These are phyloP conservation scores for Xiphophorus hellerii DNA, from an alignment of 2,113 vertebrate genomes.

Conservation along the genomic window DNA sequence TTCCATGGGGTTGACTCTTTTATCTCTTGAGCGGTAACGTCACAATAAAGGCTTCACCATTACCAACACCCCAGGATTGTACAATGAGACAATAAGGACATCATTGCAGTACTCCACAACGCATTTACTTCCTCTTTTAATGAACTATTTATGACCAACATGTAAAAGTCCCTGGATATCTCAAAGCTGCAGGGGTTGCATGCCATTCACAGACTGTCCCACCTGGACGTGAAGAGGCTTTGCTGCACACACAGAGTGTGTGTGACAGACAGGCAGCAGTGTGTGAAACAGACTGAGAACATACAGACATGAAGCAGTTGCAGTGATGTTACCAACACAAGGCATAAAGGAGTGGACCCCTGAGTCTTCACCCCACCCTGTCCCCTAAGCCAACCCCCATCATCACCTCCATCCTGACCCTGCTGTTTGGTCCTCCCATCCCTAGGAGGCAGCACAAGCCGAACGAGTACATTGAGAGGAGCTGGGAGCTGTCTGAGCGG, in stretches of 20 bases:
- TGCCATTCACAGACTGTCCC: conserved; percentile 91
- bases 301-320: conserved; percentile 89
- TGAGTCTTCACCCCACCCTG: conserved; percentile 93
- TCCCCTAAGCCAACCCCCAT: conserved; percentile 82
- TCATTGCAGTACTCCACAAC: conserved; percentile 61
- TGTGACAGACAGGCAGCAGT: conserved; percentile 63
- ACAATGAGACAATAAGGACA: conserved; percentile 63
- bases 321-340: conserved; percentile 99
- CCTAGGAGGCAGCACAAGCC: conserved; percentile 93
- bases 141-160: conserved; percentile 61
- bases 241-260: conserved; percentile 69
- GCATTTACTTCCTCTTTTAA: conserved; percentile 67
- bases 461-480: conserved; percentile 99
- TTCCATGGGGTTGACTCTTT: conserved; percentile 98
- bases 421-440: conserved; percentile 99
- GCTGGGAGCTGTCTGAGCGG: conserved; percentile 98
- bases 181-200: conserved; percentile 90
- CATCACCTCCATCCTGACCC: conserved; percentile 82
- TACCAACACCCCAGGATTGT: conserved; percentile 71
- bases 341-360: conserved; percentile 99
- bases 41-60: conserved; percentile 86
- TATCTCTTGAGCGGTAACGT: conserved; percentile 99
- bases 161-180: conserved; percentile 74
- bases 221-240: conserved; percentile 89
- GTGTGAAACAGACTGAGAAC: conserved; percentile 81